Evolutionary conservation across 2,888 invertebrate species (phyloP), one percentile per base, ranked within the genome.

Genomic region (Seira musarum): DNA sequence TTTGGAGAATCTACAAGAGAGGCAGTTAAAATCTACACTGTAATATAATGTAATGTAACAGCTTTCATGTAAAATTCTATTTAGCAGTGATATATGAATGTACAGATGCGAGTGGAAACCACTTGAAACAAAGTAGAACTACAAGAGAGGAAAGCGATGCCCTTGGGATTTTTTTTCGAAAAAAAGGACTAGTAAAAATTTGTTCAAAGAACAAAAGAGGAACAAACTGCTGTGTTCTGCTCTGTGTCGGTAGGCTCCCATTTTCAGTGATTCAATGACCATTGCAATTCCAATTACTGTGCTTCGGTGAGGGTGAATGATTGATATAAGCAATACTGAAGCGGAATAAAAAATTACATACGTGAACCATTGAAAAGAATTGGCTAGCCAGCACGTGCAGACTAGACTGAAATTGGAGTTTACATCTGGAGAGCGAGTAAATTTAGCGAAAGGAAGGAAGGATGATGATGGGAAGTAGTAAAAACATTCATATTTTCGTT

Each of bases 81-180:
- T 49, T 49, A 13, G 15, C 13, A 49, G 49, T 49, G 49, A 49
- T 49, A n/a, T 49, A 49, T 49, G 49, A 49, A 49, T 8, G 15
- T 8, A 49, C 49, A 15, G 49, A 49, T 30, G 30, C 8, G 30
- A 30, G 49, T 49, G 13, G 49, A 49, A 8, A 49, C 49, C 49
- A 15, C 17, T 49, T 49, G 49, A 49, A 49, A 49, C 49, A 49
- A 49, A 49, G 49, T n/a, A 3, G 15, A 49, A 15, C 15, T n/a
- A 13, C 13, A 15, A 49, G 15, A 49, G 49, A 49, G 15, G 15
- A 49, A 66, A 70, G 77, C 71, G 71, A 71, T 77, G 66, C 77
- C 77, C 70, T 66, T 66, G 77, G 77, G 77, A 77, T n/a, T 63
- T 25, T 30, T 25, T 30, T 22, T 1, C 10, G n/a, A n/a, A 15